phyloP scores from a whole-genome alignment of 2,797 vertebrate genomes.

The Mareca penelope region DNA sequence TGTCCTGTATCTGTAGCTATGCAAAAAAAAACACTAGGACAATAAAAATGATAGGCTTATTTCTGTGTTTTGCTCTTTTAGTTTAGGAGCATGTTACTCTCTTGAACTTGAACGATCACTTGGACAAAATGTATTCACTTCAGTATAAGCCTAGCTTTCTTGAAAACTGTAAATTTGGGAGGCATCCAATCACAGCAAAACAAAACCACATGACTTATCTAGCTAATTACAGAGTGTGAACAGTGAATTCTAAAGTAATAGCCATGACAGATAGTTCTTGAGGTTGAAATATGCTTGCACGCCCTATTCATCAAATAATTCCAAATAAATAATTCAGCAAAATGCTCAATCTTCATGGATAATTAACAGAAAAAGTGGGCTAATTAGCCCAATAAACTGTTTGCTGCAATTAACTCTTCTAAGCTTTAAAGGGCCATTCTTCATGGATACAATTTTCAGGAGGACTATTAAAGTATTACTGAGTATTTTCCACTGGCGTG shows the following conservation, averaged over 20 bases:
- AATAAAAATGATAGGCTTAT: neutral
- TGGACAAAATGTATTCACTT: neutral
- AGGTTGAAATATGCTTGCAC: neutral
- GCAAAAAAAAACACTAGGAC: fast-evolving
- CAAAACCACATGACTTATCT: neutral
- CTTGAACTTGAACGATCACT: neutral
- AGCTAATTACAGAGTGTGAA: constrained; percentile 25
- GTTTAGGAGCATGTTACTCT: neutral
- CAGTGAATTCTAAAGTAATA: neutral
- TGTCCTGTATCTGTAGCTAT: fast-evolving
- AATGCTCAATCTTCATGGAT: neutral
- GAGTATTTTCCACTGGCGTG: neutral
- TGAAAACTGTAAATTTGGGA: neutral
- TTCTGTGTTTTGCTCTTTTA: neutral
- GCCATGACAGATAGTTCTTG: neutral
- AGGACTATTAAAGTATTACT: neutral
- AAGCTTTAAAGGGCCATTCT: neutral
- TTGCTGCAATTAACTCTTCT: neutral
- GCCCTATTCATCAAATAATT: constrained; percentile 17
- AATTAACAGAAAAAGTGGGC: constrained; percentile 8
- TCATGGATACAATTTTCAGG: neutral
- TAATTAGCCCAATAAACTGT: constrained; percentile 14
- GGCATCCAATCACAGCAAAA: neutral
- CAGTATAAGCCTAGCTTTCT: neutral
- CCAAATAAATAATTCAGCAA: constrained; percentile 16